Evolutionary conservation across 2,888 invertebrate species (phyloP), one percentile per base, ranked within the genome.

Genomic region (Andrena minutula): DNA sequence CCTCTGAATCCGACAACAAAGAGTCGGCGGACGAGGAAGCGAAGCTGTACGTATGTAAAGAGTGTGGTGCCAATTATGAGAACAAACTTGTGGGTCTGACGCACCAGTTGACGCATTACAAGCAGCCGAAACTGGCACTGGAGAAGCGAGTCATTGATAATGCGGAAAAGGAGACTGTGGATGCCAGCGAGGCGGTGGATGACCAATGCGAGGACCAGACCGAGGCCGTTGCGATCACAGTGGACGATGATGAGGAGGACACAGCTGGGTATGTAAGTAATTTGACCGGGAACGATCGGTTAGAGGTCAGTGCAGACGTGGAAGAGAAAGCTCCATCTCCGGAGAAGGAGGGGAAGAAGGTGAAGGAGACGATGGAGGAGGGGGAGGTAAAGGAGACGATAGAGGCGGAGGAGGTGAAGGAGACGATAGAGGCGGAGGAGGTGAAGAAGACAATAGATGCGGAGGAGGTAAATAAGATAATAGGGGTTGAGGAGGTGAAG

Each of bases 41-140:
- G 23, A 47, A 65, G 8, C 41, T 71, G 2, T 82, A 80, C 7
- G 10, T 49, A 2, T 88, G 88, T 30, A 69, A 85, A 6, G 82
- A 90, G 10, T 93, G 93, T 49, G 83, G 75, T 12, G 81, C 84
- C 20, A 82, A 79, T 51, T 92, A 85, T 60, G 88, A 90, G 30
- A 92, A 81, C 41, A 92, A 89, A 76, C 77, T 92, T 0, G 69
- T 85, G 12, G 89, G 89, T 20, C 82, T 89, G 51, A 82, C 88
- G 10, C 93, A 93, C 56, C 89, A 91, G 71, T 65, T 93, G 16
- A 87, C 89, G 0, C 93, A 93, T 65, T 89, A 87, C 41, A 93
- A 92, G 58, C 90, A 89, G 30, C 87, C 89, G 5, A 79, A 87
- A 70, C 76, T 93, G 5, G 88, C 90, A 64, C 79, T 93, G 16